Evolutionary conservation across 2,888 invertebrate genomes (phyloP).

Genomic region (Megastigmus dorsalis): DNA sequence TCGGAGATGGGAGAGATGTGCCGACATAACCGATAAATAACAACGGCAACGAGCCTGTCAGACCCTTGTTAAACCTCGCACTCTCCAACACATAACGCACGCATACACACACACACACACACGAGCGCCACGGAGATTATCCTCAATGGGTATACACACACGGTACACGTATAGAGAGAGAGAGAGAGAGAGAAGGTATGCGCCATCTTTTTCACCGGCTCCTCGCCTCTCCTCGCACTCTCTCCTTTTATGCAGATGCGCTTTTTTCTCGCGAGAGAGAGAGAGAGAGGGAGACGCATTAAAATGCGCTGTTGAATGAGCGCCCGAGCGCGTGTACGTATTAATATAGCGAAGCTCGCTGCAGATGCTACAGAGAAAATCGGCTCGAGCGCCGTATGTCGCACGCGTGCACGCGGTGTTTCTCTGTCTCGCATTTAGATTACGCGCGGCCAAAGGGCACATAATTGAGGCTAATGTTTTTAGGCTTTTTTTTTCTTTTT

Average conservation of each 20-base stretch:
- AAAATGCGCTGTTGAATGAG: background rate
- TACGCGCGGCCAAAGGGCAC: too few relatives aligned
- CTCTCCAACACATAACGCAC: slow-evolving; percentile 44
- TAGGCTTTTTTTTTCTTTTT: too few relatives aligned
- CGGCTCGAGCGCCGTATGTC: slow-evolving; percentile 31
- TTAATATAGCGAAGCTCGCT: background rate
- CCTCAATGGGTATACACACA: background rate
- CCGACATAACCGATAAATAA: slow-evolving; percentile 74
- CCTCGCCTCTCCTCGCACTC: too few relatives aligned
- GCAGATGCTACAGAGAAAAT: background rate
- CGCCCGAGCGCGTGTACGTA: background rate
- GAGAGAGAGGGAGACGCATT: too few relatives aligned
- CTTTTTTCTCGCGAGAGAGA: background rate
- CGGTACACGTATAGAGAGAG: background rate
- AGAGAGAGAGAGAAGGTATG: background rate
- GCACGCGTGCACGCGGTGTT: too few relatives aligned
- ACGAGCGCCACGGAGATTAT: slow-evolving; percentile 37
- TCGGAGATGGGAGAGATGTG: slow-evolving; percentile 71
- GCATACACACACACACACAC: background rate
- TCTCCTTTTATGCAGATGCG: background rate
- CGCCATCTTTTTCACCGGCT: slow-evolving; percentile 17
- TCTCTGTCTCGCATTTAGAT: too few relatives aligned
- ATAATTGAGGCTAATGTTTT: too few relatives aligned
- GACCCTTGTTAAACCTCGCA: slow-evolving; percentile 73
- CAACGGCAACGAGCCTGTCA: slow-evolving; percentile 74